Conservation (phyloP, 1,140 invertebrate species). For the Pseudomyrmex cubaensis region DNA sequence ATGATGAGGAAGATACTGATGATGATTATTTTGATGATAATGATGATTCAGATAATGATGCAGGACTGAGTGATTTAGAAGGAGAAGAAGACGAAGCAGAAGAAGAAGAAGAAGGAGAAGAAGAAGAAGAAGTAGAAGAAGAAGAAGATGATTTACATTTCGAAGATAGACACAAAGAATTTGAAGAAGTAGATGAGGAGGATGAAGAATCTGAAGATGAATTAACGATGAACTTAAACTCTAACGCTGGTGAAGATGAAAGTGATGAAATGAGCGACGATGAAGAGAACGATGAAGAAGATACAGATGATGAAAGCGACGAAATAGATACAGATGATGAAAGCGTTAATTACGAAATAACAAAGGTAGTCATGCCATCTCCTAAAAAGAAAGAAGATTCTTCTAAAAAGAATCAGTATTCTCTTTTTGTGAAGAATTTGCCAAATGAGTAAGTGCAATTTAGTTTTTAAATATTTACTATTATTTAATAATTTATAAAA, state of each 20-base stretch:
- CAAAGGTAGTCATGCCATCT: background rate
- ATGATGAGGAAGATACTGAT: slow-evolving; percentile 56
- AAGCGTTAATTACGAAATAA: background rate
- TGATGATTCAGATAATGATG: slow-evolving; percentile 39
- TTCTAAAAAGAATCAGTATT: slow-evolving; percentile 85
- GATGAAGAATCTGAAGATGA: slow-evolving; percentile 75
- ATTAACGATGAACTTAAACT: no score
- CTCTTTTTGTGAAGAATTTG: slow-evolving; percentile 86
- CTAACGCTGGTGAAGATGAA: no score
- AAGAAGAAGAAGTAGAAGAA: slow-evolving; percentile 80
- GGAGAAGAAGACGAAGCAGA: slow-evolving; percentile 1
- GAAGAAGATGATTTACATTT: slow-evolving; percentile 79
- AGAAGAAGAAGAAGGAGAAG: slow-evolving; percentile 48
- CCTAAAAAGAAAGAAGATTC: slow-evolving; percentile 71
- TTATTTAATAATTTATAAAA: slow-evolving; percentile 4
- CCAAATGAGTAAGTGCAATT: slow-evolving; percentile 77
- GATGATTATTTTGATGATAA: no score
- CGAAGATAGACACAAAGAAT: slow-evolving; percentile 70
- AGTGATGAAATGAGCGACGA: background rate
- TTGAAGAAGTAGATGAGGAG: slow-evolving; percentile 82
- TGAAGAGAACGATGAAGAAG: slow-evolving; percentile 51
- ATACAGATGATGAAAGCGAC: slow-evolving; percentile 1
- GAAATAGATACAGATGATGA: background rate
- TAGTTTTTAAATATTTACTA: slow-evolving; percentile 33
- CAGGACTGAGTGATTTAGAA: background rate